These are phyloP conservation scores for Syngnathus floridae DNA, from an alignment of 2,113 vertebrate species.

Conservation along the genomic window DNA sequence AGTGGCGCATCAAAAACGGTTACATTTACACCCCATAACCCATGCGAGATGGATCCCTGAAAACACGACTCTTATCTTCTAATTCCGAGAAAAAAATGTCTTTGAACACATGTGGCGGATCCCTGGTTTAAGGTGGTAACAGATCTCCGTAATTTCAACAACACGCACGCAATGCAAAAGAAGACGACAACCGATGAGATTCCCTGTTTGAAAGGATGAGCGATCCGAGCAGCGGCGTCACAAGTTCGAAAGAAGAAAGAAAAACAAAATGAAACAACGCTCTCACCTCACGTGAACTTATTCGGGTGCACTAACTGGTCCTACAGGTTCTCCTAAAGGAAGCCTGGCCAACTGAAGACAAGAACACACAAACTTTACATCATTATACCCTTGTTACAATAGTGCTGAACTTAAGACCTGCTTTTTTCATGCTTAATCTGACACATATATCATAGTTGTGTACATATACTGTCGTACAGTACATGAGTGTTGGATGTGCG, in stretches of 20 bases:
- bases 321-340: slow-evolving; percentile 27
- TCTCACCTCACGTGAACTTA: not conserved
- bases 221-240: slow-evolving; percentile 38
- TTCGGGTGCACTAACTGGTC: slow-evolving; percentile 29
- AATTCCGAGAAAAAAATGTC: not conserved
- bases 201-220: slow-evolving; percentile 42
- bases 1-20: slow-evolving; percentile 52
- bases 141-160: slow-evolving; percentile 40
- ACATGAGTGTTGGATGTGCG: slow-evolving; percentile 14
- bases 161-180: slow-evolving; percentile 37
- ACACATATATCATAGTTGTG: slow-evolving; percentile 51
- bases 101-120: slow-evolving; percentile 16
- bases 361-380: slow-evolving; percentile 55
- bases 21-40: slow-evolving; percentile 23
- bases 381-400: slow-evolving; percentile 67
- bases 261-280: not conserved
- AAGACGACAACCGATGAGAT: slow-evolving; percentile 26
- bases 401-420: slow-evolving; percentile 73
- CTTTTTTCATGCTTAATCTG: slow-evolving; percentile 68
- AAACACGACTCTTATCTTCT: slow-evolving; percentile 25
- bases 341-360: slow-evolving; percentile 47
- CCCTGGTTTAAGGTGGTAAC: slow-evolving; percentile 46
- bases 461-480: slow-evolving; percentile 57
- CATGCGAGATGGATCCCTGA: slow-evolving; percentile 54
- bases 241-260: not conserved